A percentile compares a stretch with the other conserved stretches of the same genome.
These are phyloP conservation scores for Podiceps cristatus DNA, from an alignment of 2,113 vertebrate species.

Conservation along the genomic window DNA sequence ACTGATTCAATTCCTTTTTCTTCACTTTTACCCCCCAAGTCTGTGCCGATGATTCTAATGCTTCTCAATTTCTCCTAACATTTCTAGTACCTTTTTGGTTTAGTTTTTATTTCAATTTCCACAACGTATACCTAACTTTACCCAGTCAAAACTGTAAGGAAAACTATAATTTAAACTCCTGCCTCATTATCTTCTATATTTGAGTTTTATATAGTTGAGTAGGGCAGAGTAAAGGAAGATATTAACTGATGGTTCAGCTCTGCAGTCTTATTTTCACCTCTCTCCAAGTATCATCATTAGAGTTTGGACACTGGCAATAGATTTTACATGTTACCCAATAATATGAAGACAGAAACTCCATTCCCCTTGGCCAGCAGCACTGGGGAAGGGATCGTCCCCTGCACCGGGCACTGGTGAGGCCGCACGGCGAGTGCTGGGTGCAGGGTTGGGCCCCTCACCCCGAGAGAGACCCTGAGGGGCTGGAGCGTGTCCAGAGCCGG, in stretches of 20 bases:
- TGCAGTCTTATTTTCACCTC: neutral
- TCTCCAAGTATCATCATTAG: neutral
- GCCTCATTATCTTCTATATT: neutral
- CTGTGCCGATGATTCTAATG: neutral
- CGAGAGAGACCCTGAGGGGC: too few species aligned
- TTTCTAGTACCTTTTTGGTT: neutral
- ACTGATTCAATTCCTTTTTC: neutral
- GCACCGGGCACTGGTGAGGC: too few species aligned
- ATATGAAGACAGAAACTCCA: neutral
- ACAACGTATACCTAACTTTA: neutral
- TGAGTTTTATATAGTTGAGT: neutral
- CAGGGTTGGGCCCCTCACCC: too few species aligned
- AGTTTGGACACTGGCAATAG: neutral
- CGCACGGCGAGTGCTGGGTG: too few species aligned
- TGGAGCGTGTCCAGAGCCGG: too few species aligned
- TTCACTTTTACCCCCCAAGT: neutral
- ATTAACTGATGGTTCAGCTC: neutral
- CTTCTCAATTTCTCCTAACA: neutral
- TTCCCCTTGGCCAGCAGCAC: neutral
- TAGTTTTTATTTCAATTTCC: neutral
- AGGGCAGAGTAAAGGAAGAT: neutral
- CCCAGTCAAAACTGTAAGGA: neutral
- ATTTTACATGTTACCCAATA: neutral
- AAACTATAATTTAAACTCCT: neutral
- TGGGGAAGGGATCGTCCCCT: too few species aligned